phyloP scores from a whole-genome alignment of 2,888 invertebrate genomes.

The Helleia helle region DNA sequence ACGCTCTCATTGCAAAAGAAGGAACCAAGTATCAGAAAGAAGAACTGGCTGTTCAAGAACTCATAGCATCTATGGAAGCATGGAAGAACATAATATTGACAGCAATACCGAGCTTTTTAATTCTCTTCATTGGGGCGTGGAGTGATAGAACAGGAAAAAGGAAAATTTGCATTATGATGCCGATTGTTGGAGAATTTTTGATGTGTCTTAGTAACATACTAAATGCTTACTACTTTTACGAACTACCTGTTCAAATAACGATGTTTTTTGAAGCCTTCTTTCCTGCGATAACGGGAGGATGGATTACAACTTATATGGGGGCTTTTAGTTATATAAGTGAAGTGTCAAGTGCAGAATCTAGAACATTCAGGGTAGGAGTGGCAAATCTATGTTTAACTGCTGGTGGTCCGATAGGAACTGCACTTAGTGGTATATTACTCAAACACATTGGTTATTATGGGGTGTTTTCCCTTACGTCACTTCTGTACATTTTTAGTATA shows the following conservation, averaged over 20 bases:
- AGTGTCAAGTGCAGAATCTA: conserved; percentile 64
- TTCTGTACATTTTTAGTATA: conserved; percentile 53
- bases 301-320: conserved; percentile 72
- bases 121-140: conserved; percentile 76
- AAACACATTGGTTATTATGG: conserved; percentile 65
- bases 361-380: conserved; percentile 76
- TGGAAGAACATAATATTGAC: conserved; percentile 72
- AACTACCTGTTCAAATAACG: conserved; percentile 66
- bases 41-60: conserved; percentile 74
- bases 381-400: conserved; percentile 56
- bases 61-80: conserved; percentile 68
- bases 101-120: conserved; percentile 66
- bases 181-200: conserved; percentile 67
- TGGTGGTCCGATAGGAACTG: conserved; percentile 53
- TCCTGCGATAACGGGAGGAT: conserved; percentile 68
- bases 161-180: conserved; percentile 72
- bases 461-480: conserved; percentile 53
- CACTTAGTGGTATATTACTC: conserved; percentile 53
- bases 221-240: conserved; percentile 68
- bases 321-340: conserved; percentile 76
- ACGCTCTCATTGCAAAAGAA: conserved; percentile 80
- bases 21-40: conserved; percentile 77
- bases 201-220: conserved; percentile 62
- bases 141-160: conserved; percentile 72
- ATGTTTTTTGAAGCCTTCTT: conserved; percentile 68